Conservation (phyloP, 2,797 vertebrate species). For the Rousettus madagascariensis region DNA sequence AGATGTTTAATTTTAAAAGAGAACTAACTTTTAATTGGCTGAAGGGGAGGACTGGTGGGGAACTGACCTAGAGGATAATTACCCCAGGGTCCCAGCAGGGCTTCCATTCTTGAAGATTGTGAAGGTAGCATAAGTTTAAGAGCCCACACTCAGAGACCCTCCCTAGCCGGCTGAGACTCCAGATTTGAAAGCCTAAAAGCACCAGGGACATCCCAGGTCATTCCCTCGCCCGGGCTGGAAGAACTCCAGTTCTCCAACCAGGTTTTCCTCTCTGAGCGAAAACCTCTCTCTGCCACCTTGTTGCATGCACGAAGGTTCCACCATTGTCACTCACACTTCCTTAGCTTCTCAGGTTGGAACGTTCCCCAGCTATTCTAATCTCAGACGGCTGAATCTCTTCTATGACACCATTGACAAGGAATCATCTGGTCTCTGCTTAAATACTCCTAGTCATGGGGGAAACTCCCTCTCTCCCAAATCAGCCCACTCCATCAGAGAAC, state of each 20-base stretch:
- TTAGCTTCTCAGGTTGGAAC: not conserved
- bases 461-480: not conserved
- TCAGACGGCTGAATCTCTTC: not conserved
- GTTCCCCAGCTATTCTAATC: not conserved
- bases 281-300: not conserved
- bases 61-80: not conserved
- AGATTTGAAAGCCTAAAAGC: not conserved
- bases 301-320: not conserved
- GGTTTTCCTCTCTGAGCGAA: not conserved
- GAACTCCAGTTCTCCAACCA: not conserved
- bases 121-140: not conserved
- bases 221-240: not conserved
- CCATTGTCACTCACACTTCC: not conserved
- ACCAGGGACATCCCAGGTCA: not conserved
- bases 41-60: not conserved
- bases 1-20: not conserved
- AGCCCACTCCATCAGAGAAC: not conserved
- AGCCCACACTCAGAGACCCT: not conserved
- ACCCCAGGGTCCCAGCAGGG: too few relatives aligned
- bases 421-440: not conserved
- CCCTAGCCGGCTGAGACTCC: not conserved
- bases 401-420: not conserved
- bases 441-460: not conserved
- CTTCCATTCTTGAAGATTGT: not conserved
- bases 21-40: not conserved